Evolutionary conservation across 1,140 invertebrate genomes (phyloP), one percentile per base, ranked within the genome.

Genomic region (Drosophila kohkoa): DNA sequence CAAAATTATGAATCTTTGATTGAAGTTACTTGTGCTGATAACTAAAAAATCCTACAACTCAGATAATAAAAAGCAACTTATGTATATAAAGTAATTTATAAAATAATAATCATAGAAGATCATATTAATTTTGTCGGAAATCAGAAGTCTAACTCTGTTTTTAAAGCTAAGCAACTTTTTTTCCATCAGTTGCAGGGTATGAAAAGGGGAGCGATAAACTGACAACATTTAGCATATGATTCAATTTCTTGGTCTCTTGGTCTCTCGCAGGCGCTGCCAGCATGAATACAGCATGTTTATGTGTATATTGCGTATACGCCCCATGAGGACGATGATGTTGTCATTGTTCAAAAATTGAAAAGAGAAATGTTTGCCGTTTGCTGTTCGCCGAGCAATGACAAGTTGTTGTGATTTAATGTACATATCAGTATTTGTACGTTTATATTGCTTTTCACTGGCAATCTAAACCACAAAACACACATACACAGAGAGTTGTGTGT

Each of bases 401-500:
- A 75, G 60, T 75, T 78, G 78, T 67, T 80, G 75, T 80, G 78
- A 80, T 80, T 80, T 75, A 78, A 80, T 80, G 75, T 80, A 73
- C 70, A 80, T 75, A 78, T 78, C 65, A 70, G 75, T 51, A 43
- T 80, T 65, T 65, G 45, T 65, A 41, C 76, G 73, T 55, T 64
- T 62, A 76, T 76, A 81, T 77, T 80, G 70, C 66, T 71, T 81
- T 79, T 80, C 45, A 49, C 65, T 45, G 46, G 8, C 11, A 58
- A 43, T 41, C 48, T 49, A 48, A 52, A 15, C 30, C 55, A 15
- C 41, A 70, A 5, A 28, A 70, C 49, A 25, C 43, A 41, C 66
- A 52, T 10, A 69, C 67, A 32, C 46, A 32, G n/a, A 43, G 35
- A 41, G 5, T 16, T 6, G 30, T 32, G 30, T 32, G 7, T 32